Conservation (phyloP, 2,113 vertebrate species). For the Peromyscus californicus region DNA sequence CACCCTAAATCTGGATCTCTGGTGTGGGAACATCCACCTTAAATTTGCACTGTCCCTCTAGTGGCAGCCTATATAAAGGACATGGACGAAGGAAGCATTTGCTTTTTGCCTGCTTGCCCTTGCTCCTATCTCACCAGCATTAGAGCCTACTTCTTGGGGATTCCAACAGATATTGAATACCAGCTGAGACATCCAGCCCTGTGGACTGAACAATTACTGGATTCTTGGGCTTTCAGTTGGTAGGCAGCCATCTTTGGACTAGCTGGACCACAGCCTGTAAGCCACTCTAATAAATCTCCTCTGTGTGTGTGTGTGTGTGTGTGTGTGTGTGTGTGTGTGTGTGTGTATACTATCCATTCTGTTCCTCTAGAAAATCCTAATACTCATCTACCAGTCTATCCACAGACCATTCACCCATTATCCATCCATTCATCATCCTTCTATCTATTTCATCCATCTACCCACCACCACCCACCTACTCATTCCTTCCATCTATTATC, state of each 20-base stretch:
- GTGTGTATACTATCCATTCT: background rate
- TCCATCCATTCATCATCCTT: background rate
- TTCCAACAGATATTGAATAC: background rate
- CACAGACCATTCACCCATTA: background rate
- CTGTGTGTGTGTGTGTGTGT: too few species aligned
- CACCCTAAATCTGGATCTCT: too few species aligned
- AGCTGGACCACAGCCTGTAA: background rate
- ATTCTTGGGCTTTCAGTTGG: background rate
- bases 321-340: background rate
- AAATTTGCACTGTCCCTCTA: background rate
- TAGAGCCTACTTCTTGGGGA: background rate
- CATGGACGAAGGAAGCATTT: background rate
- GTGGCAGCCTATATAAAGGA: background rate
- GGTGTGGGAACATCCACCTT: background rate
- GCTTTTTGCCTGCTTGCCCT: background rate
- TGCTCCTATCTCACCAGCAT: background rate
- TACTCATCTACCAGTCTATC: background rate
- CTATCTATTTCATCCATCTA: background rate
- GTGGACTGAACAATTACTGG: background rate
- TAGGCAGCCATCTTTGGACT: background rate
- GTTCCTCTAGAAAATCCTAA: background rate
- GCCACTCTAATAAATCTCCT: background rate
- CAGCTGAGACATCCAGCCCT: background rate
- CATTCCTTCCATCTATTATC: background rate
- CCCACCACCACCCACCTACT: background rate